A percentile compares a stretch with the other conserved stretches of the same genome.
Conservation (phyloP, 1,140 invertebrate genomes). For the Microplitis demolitor region DNA sequence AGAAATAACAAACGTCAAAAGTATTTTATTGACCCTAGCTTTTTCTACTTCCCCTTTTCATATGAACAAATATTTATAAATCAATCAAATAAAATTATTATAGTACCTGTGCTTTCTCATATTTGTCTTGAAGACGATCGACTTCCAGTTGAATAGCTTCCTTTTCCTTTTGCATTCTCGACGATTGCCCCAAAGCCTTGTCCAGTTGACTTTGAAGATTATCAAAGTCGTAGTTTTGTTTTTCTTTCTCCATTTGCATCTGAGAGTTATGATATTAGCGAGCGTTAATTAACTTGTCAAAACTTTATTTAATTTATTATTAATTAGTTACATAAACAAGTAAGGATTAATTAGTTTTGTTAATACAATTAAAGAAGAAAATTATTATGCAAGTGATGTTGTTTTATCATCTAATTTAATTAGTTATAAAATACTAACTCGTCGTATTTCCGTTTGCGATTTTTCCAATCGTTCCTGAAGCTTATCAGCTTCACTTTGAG, state of each 20-base stretch:
- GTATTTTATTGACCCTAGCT: no score
- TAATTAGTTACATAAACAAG: no score
- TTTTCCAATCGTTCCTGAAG: conserved; percentile 86
- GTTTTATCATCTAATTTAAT: background rate
- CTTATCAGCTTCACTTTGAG: conserved; percentile 89
- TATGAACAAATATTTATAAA: no score
- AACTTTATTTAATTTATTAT: no score
- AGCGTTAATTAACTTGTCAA: no score
- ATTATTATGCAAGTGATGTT: background rate
- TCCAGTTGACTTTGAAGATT: conserved; percentile 88
- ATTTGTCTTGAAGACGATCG: conserved; percentile 85
- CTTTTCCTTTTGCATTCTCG: conserved; percentile 86
- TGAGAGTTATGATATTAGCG: conserved; percentile 44
- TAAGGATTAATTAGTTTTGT: no score
- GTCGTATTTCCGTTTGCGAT: conserved; percentile 76
- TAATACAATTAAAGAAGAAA: conserved; percentile 8
- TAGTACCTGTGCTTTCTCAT: conserved; percentile 84
- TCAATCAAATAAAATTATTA: background rate
- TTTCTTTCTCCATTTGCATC: conserved; percentile 90
- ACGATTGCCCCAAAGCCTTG: conserved; percentile 83
- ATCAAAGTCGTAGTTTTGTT: conserved; percentile 86
- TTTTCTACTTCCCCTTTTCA: no score
- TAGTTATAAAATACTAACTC: conserved; percentile 64
- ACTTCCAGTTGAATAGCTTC: conserved; percentile 83
- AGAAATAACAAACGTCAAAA: no score